A percentile compares a stretch with the other conserved stretches of the same genome.
phyloP scores from a whole-genome alignment of 2,797 vertebrate genomes.

The Pseudocheirus occidentalis region DNA sequence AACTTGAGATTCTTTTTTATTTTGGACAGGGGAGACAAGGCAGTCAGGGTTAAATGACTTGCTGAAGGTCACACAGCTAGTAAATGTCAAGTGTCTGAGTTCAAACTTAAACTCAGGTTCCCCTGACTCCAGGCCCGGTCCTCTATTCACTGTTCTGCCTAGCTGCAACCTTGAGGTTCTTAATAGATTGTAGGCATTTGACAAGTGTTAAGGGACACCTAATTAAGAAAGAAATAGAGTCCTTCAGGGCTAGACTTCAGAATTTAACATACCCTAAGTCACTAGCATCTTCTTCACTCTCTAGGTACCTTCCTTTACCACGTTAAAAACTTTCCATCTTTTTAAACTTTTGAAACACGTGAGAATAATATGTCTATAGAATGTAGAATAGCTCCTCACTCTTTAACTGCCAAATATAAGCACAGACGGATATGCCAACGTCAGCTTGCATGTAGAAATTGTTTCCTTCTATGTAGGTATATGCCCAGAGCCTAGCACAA shows the following conservation, averaged over 20 bases:
- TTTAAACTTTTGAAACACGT: background rate
- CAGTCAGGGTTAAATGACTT: too few species aligned
- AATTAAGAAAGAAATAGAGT: background rate
- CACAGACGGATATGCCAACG: background rate
- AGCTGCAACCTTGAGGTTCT: background rate
- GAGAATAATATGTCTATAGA: conserved; percentile 25
- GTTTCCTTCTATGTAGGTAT: background rate
- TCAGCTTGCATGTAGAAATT: background rate
- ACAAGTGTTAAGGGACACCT: background rate
- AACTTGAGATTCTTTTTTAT: background rate
- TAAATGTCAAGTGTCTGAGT: too few species aligned
- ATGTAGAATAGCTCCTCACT: conserved; percentile 17
- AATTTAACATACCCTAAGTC: background rate
- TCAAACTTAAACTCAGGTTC: too few species aligned
- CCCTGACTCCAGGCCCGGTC: too few species aligned
- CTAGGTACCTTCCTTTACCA: background rate
- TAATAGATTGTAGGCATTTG: conserved; percentile 10
- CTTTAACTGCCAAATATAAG: conserved; percentile 15
- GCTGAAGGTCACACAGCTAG: too few species aligned
- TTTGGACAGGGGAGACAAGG: too few species aligned
- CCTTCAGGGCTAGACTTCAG: too few species aligned
- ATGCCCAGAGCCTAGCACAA: background rate
- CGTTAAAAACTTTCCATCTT: background rate
- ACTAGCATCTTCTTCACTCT: conserved; percentile 1
- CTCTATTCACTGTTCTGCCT: too few species aligned